Conservation (phyloP, 2,113 vertebrate species). For the Zeus faber region DNA sequence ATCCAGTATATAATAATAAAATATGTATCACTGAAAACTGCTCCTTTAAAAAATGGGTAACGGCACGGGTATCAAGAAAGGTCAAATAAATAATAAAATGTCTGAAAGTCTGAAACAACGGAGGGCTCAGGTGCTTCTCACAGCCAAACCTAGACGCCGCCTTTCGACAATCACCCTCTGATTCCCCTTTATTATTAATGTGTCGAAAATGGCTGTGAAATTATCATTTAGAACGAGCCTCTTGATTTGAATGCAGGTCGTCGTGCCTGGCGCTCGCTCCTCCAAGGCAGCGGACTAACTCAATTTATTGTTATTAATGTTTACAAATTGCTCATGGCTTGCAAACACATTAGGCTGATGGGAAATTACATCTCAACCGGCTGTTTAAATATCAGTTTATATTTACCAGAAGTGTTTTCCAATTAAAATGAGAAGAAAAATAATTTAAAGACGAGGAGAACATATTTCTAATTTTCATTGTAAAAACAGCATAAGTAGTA, state of each 20-base stretch:
- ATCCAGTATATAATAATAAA: too few species aligned
- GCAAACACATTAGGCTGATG: slow-evolving; percentile 71
- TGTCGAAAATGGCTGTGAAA: slow-evolving; percentile 63
- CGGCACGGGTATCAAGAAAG: too few species aligned
- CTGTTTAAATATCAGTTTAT: slow-evolving; percentile 70
- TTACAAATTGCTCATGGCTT: slow-evolving; percentile 66
- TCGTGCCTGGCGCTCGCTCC: slow-evolving; percentile 32
- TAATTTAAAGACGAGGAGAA: too few species aligned
- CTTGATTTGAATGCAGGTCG: slow-evolving; percentile 56
- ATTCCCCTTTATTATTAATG: slow-evolving; percentile 69
- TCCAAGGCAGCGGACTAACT: slow-evolving; percentile 64
- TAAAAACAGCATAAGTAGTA: too few species aligned
- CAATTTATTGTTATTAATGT: slow-evolving; percentile 76
- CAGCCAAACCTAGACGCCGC: slow-evolving; percentile 58
- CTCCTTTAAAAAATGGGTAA: too few species aligned
- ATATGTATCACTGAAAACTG: too few species aligned
- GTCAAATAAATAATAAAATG: too few species aligned
- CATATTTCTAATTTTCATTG: too few species aligned
- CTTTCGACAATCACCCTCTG: slow-evolving; percentile 60
- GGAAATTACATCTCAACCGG: slow-evolving; percentile 68
- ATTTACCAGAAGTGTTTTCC: slow-evolving; percentile 64
- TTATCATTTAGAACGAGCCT: slow-evolving; percentile 62
- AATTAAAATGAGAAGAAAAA: slow-evolving; percentile 67
- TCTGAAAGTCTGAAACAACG: slow-evolving; percentile 39
- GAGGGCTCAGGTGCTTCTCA: slow-evolving; percentile 55